phyloP scores from a whole-genome alignment of 2,113 vertebrate genomes.

The Boulengeromyrus knoepffleri region DNA sequence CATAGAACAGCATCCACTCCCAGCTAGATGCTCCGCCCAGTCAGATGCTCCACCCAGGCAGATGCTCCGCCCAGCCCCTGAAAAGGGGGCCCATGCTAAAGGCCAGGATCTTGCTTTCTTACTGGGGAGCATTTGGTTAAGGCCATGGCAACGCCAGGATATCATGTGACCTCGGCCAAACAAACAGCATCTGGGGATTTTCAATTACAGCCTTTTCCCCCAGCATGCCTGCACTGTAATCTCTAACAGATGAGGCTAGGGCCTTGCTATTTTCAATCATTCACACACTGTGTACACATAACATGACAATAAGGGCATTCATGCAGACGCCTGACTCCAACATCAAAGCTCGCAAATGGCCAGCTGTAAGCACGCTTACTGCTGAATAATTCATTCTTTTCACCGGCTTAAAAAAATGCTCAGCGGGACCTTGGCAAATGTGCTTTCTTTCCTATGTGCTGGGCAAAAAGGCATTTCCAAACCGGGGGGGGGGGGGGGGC shows the following conservation, averaged over 20 bases:
- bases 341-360: slow-evolving; percentile 94
- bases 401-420: slow-evolving; percentile 77
- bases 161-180: slow-evolving; percentile 75
- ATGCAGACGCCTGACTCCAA: slow-evolving; percentile 84
- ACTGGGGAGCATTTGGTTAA: slow-evolving; percentile 64
- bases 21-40: neutral
- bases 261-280: slow-evolving; percentile 91
- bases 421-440: slow-evolving; percentile 70
- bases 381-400: slow-evolving; percentile 93
- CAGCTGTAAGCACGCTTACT: slow-evolving; percentile 91
- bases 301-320: slow-evolving; percentile 97
- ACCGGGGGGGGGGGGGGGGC: slow-evolving; percentile 41
- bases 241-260: slow-evolving; percentile 80
- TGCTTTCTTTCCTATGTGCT: slow-evolving; percentile 66
- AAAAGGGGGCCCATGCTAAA: slow-evolving; percentile 26
- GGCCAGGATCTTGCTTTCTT: slow-evolving; percentile 45
- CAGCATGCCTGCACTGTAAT: slow-evolving; percentile 81
- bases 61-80: neutral
- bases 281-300: slow-evolving; percentile 90
- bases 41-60: neutral
- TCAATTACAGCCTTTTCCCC: slow-evolving; percentile 71
- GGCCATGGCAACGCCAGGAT: slow-evolving; percentile 58
- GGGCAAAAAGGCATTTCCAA: slow-evolving; percentile 65
- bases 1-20: neutral
- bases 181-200: slow-evolving; percentile 84